A percentile compares a stretch with the other conserved stretches of the same genome.
These are phyloP conservation scores for Ceratosolen fusciceps DNA, from an alignment of 1,140 invertebrate genomes.

Conservation along the genomic window DNA sequence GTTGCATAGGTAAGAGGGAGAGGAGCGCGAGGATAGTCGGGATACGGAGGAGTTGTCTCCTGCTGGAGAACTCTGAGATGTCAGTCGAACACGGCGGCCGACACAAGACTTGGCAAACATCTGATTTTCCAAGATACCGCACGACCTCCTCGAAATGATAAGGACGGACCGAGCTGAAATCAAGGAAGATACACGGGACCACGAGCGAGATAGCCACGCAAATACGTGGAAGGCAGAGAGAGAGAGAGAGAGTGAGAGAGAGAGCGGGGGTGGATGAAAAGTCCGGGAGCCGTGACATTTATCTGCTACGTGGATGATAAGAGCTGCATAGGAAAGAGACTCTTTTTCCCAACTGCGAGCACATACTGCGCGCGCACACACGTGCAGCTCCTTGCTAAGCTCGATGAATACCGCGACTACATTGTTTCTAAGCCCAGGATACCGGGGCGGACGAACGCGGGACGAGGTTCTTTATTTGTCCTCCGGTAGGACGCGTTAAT, in stretches of 20 bases:
- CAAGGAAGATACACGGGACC: background rate
- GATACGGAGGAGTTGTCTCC: background rate
- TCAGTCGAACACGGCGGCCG: background rate
- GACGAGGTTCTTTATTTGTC: too few relatives aligned
- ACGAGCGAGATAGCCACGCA: background rate
- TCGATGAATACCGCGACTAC: too few relatives aligned
- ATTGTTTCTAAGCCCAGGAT: too few relatives aligned
- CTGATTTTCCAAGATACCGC: slow-evolving; percentile 1
- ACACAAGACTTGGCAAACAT: slow-evolving; percentile 34
- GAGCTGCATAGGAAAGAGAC: slow-evolving; percentile 1
- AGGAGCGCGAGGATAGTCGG: background rate
- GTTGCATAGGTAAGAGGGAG: background rate
- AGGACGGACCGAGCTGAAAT: background rate
- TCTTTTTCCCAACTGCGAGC: background rate
- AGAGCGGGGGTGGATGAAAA: background rate
- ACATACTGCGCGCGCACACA: too few relatives aligned
- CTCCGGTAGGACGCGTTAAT: slow-evolving; percentile 18
- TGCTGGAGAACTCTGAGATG: too few relatives aligned
- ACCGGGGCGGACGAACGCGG: too few relatives aligned
- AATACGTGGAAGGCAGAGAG: background rate
- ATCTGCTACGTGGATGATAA: background rate
- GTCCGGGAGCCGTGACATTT: background rate
- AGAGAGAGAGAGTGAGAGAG: too few relatives aligned
- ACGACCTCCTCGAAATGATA: background rate
- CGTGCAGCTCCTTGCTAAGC: too few relatives aligned